These are phyloP conservation scores for Trichonephila inaurata DNA, from an alignment of 1,140 invertebrate genomes.

Conservation along the genomic window DNA sequence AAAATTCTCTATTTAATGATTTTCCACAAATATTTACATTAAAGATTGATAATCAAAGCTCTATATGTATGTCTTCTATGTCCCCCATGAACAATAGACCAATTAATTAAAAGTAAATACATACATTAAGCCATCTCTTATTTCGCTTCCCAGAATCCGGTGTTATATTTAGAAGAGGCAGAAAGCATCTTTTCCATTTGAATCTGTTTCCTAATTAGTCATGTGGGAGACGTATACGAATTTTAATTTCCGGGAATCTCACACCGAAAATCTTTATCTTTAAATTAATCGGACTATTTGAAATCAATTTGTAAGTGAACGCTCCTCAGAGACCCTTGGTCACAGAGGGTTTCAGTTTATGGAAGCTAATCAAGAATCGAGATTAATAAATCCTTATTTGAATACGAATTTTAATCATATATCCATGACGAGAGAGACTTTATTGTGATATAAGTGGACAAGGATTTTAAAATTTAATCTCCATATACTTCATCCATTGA, in stretches of 20 bases:
- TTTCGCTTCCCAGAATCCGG: too few relatives aligned
- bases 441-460: not conserved
- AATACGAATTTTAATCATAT: constrained; percentile 1
- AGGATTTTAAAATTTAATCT: constrained; percentile 29
- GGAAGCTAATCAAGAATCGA: constrained; percentile 9
- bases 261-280: constrained; percentile 22
- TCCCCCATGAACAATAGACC: too few relatives aligned
- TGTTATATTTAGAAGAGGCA: not conserved
- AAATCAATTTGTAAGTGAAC: constrained; percentile 44
- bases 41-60: too few relatives aligned
- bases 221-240: not conserved
- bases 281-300: constrained; percentile 46
- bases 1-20: too few relatives aligned
- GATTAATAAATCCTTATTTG: constrained; percentile 25
- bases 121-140: too few relatives aligned
- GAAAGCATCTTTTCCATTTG: not conserved
- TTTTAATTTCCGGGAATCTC: constrained; percentile 26
- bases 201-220: not conserved
- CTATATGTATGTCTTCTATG: too few relatives aligned
- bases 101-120: too few relatives aligned
- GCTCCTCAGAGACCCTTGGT: constrained; percentile 1
- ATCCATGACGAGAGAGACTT: not conserved
- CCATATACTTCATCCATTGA: not conserved
- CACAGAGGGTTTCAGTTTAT: constrained; percentile 30
- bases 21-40: too few relatives aligned